Evolutionary conservation across 2,797 vertebrate genomes (phyloP).

Genomic region (Fundulus diaphanus): DNA sequence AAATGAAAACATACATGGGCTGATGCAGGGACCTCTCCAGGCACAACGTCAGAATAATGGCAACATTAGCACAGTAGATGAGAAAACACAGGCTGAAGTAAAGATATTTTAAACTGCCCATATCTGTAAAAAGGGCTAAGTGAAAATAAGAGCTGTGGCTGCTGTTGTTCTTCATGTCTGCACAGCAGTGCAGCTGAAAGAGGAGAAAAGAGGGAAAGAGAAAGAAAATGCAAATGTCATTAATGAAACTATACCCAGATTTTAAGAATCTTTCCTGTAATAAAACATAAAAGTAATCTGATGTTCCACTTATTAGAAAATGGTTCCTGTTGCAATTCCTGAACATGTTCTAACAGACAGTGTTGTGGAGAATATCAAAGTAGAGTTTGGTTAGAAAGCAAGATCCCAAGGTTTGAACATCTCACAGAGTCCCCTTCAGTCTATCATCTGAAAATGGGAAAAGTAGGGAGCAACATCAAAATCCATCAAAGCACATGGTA

Average conservation of each 20-base stretch:
- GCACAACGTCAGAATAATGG: conserved; percentile 14
- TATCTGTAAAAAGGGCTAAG: conserved; percentile 25
- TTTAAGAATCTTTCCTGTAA: no score
- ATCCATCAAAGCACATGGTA: no score
- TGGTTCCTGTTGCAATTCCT: no score
- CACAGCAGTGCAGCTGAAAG: neutral
- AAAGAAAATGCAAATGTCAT: neutral
- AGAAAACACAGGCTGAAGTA: conserved; percentile 27
- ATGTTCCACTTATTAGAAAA: neutral
- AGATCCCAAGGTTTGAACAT: no score
- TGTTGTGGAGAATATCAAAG: no score
- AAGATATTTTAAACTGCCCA: conserved; percentile 13
- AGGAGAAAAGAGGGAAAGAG: neutral
- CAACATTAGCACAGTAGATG: conserved; percentile 27
- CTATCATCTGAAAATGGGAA: no score
- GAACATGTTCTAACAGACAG: no score
- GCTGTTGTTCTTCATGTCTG: conserved; percentile 14
- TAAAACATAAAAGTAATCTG: neutral
- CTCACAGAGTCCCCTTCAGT: no score
- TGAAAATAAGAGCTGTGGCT: conserved; percentile 13
- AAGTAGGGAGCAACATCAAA: no score
- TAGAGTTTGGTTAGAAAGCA: no score
- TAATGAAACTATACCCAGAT: neutral
- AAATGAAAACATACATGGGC: conserved; percentile 60
- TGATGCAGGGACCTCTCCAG: conserved; percentile 49